Evolutionary conservation across 2,113 vertebrate genomes (phyloP), one percentile per base, ranked within the genome.

Genomic region (Campylorhamphus procurvoides): DNA sequence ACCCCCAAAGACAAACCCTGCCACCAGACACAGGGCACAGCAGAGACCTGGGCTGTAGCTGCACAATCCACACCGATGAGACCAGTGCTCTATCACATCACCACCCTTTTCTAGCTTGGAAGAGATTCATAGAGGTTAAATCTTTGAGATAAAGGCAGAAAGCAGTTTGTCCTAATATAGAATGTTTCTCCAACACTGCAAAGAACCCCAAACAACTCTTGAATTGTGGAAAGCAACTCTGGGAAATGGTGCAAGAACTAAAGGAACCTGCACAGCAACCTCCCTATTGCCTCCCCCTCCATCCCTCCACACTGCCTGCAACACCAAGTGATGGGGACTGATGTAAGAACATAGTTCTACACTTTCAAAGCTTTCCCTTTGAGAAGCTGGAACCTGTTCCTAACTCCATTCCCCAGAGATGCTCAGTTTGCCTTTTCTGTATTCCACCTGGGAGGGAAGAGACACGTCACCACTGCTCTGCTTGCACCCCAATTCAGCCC

Each of bases 21-120:
- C 37, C 14, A 31, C 44, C 37, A 83, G 44, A 19, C 11, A 7
- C 1, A 24, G 33, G 49, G n/a, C 77, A 73, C 35, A 56, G 74
- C 82, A 75, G 25, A 14, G 52, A 24, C 18, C 3, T 0, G 22
- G 59, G 66, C 60, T 84, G 39, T 3, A 24, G 28, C 25, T 44
- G 24, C n/a, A n/a, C 1, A 0, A 1, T 4, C 35, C 16, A 27
- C 4, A 0, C 1, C 22, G 24, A 44, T 64, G 31, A 78, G 39
- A 72, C 7, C 73, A 40, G 18, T 0, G 5, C 23, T 33, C 10
- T 1, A 3, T 8, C 28, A 44, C 64, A 23, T 15, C 56, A 27
- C 5, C 9, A 9, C 2, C 3, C 16, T 56, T 52, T 67, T 42
- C 8, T 76, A 78, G 33, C 27, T 22, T 37, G 22, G 35, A 80